Evolutionary conservation across 30 jellyfish, hydroid and myxozoan species (phyloP), one percentile per base, ranked within the genome.

Genomic region (Chironex yamaguchii): DNA sequence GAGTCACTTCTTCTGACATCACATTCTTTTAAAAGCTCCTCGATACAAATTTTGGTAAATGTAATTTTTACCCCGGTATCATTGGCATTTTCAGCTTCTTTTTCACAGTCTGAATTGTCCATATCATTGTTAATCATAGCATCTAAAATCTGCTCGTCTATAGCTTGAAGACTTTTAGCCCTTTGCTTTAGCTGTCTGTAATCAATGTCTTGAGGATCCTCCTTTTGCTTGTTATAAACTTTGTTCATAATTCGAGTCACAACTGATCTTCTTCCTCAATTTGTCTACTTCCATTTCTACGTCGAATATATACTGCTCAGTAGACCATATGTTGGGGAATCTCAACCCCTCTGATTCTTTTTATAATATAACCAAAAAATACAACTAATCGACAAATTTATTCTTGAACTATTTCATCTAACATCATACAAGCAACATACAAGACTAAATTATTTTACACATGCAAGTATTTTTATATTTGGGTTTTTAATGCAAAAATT

Each of bases 101-200:
- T 6, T 63, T 63, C 54, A 63, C 77, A 63, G 20, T 63, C 77
- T 12, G 4, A 9, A 26, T 63, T 51, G 1, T 23, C 54, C 77
- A 26, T 51, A n/a, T n/a, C n/a, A 24, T 63, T 24, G 4, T 63
- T 51, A 26, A 63, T 63, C 77, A 63, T 63, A 2, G 4, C 2
- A 2, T 63, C 77, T 21, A 63, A 63, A 63, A 63, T 63, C 6
- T 63, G 51, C 4, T 49, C 28, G 77, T 63, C 77, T n/a, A 63
- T 17, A 26, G 12, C 6, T 24, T 12, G 28, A 20, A 24, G 77
- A 63, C 4, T 63, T 24, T 63, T 24, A 26, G 77, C 4, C 77
- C 77, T 26, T 63, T 63, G 77, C 31, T 26, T 63, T 3, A 63
- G 77, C 77, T 2, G 54, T 63, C 77, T 63, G 54, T 49, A 9